Evolutionary conservation across 2,113 vertebrate species (phyloP), one percentile per base, ranked within the genome.

Genomic region (Tyto alba): DNA sequence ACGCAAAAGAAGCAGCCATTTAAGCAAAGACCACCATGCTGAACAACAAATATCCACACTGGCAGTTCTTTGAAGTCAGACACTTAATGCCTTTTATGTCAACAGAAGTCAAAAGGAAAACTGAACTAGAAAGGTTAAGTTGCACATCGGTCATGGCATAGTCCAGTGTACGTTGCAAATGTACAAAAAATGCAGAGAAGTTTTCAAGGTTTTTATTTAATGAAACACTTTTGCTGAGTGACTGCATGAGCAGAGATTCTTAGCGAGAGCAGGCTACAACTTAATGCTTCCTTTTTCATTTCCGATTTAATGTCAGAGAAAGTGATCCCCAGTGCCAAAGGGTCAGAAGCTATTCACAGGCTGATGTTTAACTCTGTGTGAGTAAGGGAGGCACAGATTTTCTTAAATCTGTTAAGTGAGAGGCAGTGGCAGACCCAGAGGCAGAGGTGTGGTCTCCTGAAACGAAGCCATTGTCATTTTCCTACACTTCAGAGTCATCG

Each of bases 31-130:
- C 87, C 89, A 93, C 95, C 93, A 30, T 53, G 91, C 57, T 92
- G 53, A 88, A 94, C 82, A 90, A 75, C 75, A 93, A 80, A 71
- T 91, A 93, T 30, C 80, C 48, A 45, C n/a, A 8, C 41, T 85
- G 47, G 11, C 60, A 77, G 15, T 27, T 90, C 93, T 96, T 97
- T 95, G 88, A 96, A 96, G 64, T 89, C 25, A 78, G 85, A 77
- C n/a, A 59, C 79, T 85, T 86, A 78, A 85, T 96, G 72, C 56
- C 57, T 93, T 92, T 94, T 60, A 79, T 87, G 87, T 95, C 83
- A 80, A 56, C 78, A 72, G 87, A 91, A 95, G 94, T 80, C 63
- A 92, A 76, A 96, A 88, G 45, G 72, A 88, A 92, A 86, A 73
- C 47, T n/a, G 0, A 71, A n/a, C 84, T 92, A 41, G 64, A 85